A percentile compares a stretch with the other conserved stretches of the same genome.
Conservation (phyloP, 37 sponge, comb jelly and placozoan genomes). For the Eunapius fragilis region DNA sequence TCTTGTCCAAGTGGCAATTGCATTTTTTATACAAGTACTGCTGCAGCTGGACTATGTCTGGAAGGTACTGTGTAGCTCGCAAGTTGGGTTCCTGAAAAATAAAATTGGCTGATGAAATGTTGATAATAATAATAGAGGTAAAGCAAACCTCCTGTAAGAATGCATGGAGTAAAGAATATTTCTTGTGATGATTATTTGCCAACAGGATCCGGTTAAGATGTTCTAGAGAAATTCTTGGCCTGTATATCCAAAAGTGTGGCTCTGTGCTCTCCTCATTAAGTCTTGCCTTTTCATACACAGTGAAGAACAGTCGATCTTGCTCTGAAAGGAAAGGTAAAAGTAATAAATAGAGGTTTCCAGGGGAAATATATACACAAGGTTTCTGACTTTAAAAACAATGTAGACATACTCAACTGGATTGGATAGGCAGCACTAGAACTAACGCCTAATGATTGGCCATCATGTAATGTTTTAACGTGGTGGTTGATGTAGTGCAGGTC, state of each 20-base stretch:
- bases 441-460: no score
- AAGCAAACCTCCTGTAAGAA: conserved; percentile 1
- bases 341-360: no score
- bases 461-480: no score
- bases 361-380: no score
- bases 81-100: conserved; percentile 35
- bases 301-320: conserved; percentile 62
- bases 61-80: conserved; percentile 73
- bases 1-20: conserved; percentile 23
- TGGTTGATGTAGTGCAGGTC: no score
- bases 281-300: conserved; percentile 57
- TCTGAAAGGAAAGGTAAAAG: conserved; percentile 22
- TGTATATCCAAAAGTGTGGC: conserved; percentile 71
- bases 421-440: no score
- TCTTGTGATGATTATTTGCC: background rate
- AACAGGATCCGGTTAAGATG: conserved; percentile 38
- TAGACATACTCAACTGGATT: no score
- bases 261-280: conserved; percentile 6
- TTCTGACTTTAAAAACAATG: no score
- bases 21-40: conserved; percentile 40
- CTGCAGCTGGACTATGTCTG: conserved; percentile 74
- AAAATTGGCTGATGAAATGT: background rate
- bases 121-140: background rate
- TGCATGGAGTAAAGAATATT: background rate
- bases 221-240: conserved; percentile 60